phyloP scores from a whole-genome alignment of 2,113 vertebrate genomes.

The Carassius gibelio region DNA sequence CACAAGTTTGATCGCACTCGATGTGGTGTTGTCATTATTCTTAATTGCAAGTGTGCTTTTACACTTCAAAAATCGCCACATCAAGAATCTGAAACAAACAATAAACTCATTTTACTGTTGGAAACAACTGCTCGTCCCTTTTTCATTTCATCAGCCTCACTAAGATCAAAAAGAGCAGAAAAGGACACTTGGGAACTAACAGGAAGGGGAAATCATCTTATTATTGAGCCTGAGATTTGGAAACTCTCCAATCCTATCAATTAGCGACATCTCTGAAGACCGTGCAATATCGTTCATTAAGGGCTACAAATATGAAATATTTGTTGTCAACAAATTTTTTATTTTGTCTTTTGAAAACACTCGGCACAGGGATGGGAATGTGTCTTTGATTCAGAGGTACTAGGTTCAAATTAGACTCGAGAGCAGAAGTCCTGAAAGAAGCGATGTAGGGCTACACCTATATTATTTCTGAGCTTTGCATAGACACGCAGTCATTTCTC shows the following conservation, averaged over 20 bases:
- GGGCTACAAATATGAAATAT: slow-evolving; percentile 59
- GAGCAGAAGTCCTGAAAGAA: slow-evolving; percentile 2
- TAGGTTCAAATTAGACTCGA: slow-evolving; percentile 23
- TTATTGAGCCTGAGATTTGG: slow-evolving; percentile 22
- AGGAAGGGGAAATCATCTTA: slow-evolving; percentile 13
- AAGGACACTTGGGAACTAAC: slow-evolving; percentile 7
- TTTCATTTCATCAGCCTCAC: not conserved
- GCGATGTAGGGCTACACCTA: not conserved
- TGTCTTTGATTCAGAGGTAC: slow-evolving; percentile 18
- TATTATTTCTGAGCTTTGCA: slow-evolving; percentile 10
- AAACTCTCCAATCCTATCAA: slow-evolving; percentile 6
- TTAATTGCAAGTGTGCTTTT: not conserved
- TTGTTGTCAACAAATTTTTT: slow-evolving; percentile 30
- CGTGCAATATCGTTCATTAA: slow-evolving; percentile 31
- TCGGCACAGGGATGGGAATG: not conserved
- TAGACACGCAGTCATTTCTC: not conserved
- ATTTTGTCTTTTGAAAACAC: slow-evolving; percentile 59
- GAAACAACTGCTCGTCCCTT: not conserved
- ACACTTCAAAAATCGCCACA: not conserved
- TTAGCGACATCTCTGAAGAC: slow-evolving; percentile 32
- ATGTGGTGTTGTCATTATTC: slow-evolving; percentile 20
- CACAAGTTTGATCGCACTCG: not conserved
- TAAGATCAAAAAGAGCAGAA: slow-evolving; percentile 6
- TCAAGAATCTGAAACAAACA: not conserved
- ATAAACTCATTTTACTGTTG: not conserved